Percentiles rank a stretch among this genome's conserved stretches.
Conservation (phyloP, 2,797 vertebrate genomes). For the Amazona finschi region DNA sequence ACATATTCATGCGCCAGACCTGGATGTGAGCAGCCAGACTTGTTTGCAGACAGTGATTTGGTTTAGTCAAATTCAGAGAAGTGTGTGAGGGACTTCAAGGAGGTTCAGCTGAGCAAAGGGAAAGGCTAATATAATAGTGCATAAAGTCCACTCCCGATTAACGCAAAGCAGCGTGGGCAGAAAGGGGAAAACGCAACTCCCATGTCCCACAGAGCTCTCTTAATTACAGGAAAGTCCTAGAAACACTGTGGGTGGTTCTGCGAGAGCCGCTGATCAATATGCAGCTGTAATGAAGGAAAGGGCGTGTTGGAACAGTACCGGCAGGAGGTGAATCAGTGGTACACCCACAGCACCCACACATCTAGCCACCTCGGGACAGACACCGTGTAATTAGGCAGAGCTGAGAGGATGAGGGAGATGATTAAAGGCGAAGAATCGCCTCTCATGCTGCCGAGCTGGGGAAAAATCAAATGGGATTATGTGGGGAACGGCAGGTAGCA, state of each 20-base stretch:
- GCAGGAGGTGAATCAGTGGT: slow-evolving; percentile 40
- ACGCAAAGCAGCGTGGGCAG: slow-evolving; percentile 12
- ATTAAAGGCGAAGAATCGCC: background rate
- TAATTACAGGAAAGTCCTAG: slow-evolving; percentile 51
- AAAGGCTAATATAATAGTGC: background rate
- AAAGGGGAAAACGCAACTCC: slow-evolving; percentile 1
- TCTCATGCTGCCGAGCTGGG: background rate
- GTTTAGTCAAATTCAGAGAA: slow-evolving; percentile 52
- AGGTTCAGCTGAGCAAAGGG: slow-evolving; percentile 32
- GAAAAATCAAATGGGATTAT: background rate
- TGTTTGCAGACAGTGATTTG: slow-evolving; percentile 40
- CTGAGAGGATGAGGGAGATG: background rate
- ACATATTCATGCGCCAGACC: background rate
- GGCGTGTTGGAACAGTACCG: slow-evolving; percentile 18
- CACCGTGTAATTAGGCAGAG: slow-evolving; percentile 27
- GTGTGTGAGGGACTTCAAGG: slow-evolving; percentile 32
- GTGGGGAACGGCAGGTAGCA: background rate
- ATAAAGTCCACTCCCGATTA: slow-evolving; percentile 6
- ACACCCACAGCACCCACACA: background rate
- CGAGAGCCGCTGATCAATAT: slow-evolving; percentile 36
- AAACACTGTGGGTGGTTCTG: slow-evolving; percentile 31
- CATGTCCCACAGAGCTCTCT: background rate
- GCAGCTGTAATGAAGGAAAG: slow-evolving; percentile 29
- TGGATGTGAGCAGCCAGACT: background rate
- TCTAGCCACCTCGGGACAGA: background rate